Base-by-base conservation (phyloP, 2,888 invertebrate genomes). In the Noctua comes region DNA sequence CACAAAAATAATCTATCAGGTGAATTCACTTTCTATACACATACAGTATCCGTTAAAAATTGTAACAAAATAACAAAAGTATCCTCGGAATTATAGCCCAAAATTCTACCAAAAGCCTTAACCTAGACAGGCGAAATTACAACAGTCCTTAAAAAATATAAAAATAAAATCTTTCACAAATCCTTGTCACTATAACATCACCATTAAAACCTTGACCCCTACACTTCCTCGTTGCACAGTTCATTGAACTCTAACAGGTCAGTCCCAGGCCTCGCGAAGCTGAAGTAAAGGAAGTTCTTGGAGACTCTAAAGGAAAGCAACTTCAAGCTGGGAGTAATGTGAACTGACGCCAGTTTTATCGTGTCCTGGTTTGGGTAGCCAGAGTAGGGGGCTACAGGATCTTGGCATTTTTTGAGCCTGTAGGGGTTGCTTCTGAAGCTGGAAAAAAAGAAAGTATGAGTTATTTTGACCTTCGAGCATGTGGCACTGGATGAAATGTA, bases 231-330 rank as follows among this genome's bases (percentile, higher is more conserved):
- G 48, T 89, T 85, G 36, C 90, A 95, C 18, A 95, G 92, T 86
- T 93, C 93, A 68, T 89, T 90, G 85, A 92, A 95, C 86, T 96
- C 96, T 18, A 91, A 65, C 4, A 95, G 77, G 51, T 96, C 95
- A 0, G 94, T 91, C 6, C 86, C 88, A 1, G 94, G 93, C 77
- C 90, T 92, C 0, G 95, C 96, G 8, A 95, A 93, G 86, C 93
- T 94, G 77, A 95, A 91, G 79, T 95, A 95, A 0, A 96, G 85
- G 76, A 87, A 95, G 86, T 95, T 95, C 76, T 91, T 95, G 18
- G 95, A 95, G 0, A 95, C 95, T 64, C 96, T 89, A 79, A 95
- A 96, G 2, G 96, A 95, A 0, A 96, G 88, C 0, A 96, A 87
- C 65, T 87, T 93, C 18, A 94, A 87, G 4, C 82, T 91, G 0